A percentile compares a stretch with the other conserved stretches of the same genome.
Evolutionary conservation across 2,797 vertebrate species (phyloP).

Genomic region (Dendrocincla fuliginosa): DNA sequence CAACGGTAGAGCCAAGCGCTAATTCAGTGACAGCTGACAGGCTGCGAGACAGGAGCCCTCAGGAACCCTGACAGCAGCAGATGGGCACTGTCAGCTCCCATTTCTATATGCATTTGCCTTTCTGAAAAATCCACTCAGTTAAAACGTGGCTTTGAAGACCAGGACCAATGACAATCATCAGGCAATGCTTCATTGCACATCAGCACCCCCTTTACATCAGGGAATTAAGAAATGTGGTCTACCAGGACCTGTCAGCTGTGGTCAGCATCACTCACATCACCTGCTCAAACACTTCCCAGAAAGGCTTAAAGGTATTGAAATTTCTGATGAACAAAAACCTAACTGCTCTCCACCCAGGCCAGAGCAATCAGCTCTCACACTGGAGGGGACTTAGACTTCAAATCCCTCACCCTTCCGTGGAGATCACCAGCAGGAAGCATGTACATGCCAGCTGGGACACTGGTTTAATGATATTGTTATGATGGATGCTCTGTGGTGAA

Average conservation of each 20-base stretch:
- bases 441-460: not conserved
- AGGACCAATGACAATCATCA: not conserved
- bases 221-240: not conserved
- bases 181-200: not conserved
- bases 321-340: not conserved
- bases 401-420: not conserved
- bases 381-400: not conserved
- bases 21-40: not conserved
- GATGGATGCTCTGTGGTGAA: not conserved
- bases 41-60: not conserved
- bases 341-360: not conserved
- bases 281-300: not conserved
- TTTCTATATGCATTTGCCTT: not conserved
- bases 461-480: not conserved
- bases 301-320: not conserved
- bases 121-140: not conserved
- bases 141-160: not conserved
- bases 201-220: not conserved
- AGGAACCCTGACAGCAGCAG: slow-evolving; percentile 16
- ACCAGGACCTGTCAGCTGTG: not conserved
- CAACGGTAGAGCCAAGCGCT: not conserved
- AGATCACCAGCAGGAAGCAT: not conserved
- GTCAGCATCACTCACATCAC: not conserved
- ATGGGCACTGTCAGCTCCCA: not conserved
- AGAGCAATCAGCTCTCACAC: not conserved